Conservation (phyloP, 2,797 vertebrate species). For the Pseudochirops cupreus region DNA sequence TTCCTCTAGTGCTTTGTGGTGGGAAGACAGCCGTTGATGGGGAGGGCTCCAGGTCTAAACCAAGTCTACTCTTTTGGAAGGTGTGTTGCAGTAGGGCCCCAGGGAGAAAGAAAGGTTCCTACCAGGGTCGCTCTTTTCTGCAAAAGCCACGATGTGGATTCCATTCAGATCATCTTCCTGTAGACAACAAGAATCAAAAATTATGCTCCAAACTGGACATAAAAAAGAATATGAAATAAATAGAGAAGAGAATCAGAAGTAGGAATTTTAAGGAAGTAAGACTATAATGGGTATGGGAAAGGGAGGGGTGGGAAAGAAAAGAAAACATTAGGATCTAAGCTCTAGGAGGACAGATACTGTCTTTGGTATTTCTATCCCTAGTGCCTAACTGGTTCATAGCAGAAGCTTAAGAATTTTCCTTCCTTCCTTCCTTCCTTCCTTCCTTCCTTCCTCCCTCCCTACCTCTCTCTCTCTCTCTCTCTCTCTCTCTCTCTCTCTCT, state of each 20-base stretch:
- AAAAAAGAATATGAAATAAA: not conserved
- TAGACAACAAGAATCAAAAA: conserved; percentile 47
- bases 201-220: not conserved
- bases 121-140: conserved; percentile 98
- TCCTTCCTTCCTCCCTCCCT: not conserved
- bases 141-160: conserved; percentile 98
- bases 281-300: not conserved
- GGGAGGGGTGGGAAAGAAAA: not conserved
- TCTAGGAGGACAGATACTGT: not conserved
- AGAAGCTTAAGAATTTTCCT: not conserved
- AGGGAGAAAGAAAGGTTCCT: conserved; percentile 41
- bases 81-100: not conserved
- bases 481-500: no score
- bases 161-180: conserved; percentile 98
- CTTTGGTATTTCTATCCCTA: not conserved
- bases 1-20: not conserved
- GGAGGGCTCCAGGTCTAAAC: not conserved
- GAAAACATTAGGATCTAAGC: not conserved
- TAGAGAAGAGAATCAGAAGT: not conserved
- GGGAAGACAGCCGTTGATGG: not conserved
- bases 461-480: no score
- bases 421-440: not conserved
- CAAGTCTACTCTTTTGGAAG: not conserved
- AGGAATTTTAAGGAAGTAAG: not conserved
- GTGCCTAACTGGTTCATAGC: not conserved